Percentiles rank a stretch among this genome's conserved stretches.
phyloP scores from a whole-genome alignment of 2,888 invertebrate species.

The Liodrosophila aerea region DNA sequence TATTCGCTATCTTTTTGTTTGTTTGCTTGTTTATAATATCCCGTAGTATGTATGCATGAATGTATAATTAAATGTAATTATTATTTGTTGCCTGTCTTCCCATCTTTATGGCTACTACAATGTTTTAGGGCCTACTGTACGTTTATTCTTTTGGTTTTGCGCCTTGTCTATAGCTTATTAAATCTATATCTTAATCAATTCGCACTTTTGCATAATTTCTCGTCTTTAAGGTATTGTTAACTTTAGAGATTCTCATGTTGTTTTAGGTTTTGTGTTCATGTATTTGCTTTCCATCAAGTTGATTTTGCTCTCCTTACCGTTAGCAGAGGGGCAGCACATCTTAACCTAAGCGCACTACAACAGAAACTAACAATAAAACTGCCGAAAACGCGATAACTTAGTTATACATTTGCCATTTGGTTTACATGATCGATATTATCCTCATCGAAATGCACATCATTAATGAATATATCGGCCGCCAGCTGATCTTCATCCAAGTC shows the following conservation, averaged over 20 bases:
- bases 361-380: conserved; percentile 69
- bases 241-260: conserved; percentile 77
- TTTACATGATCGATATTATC: conserved; percentile 79
- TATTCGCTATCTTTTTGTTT: conserved; percentile 55
- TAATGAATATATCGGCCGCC: conserved; percentile 79
- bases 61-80: conserved; percentile 68
- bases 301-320: conserved; percentile 15
- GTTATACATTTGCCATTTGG: conserved; percentile 82
- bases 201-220: conserved; percentile 76
- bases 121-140: conserved; percentile 61
- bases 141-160: conserved; percentile 37
- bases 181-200: conserved; percentile 75
- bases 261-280: conserved; percentile 10
- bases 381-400: conserved; percentile 55
- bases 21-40: conserved; percentile 61
- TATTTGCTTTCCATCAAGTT: conserved; percentile 21
- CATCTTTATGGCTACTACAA: conserved; percentile 65
- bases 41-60: conserved; percentile 45
- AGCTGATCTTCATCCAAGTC: conserved; percentile 78
- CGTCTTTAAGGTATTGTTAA: conserved; percentile 80
- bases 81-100: conserved; percentile 65
- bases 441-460: conserved; percentile 80
- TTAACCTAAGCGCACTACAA: conserved; percentile 65
- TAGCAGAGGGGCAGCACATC: conserved; percentile 43
- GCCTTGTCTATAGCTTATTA: conserved; percentile 55